Conservation (phyloP, 2,888 invertebrate species). For the Philaethria dido region DNA sequence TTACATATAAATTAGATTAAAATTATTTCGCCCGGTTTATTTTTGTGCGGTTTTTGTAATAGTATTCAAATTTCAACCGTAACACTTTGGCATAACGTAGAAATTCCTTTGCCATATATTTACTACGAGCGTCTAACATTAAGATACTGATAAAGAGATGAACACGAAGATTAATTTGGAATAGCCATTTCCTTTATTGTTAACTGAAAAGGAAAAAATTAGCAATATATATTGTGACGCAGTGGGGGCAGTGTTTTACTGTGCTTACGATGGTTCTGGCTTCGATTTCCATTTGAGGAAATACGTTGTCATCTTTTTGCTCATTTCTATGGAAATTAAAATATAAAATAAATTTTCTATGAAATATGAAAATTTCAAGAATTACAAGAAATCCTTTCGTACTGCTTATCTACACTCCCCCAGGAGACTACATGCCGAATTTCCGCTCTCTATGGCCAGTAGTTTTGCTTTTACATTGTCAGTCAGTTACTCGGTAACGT, state of each 20-base stretch:
- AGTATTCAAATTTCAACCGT: background rate
- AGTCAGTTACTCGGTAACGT: too few species aligned
- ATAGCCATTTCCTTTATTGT: constrained; percentile 32
- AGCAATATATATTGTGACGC: background rate
- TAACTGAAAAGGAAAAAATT: constrained; percentile 22
- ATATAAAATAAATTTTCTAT: too few species aligned
- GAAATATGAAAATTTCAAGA: too few species aligned
- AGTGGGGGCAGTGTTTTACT: background rate
- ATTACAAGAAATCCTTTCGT: too few species aligned
- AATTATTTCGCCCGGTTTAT: constrained; percentile 20
- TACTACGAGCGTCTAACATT: constrained; percentile 32
- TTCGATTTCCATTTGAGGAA: background rate
- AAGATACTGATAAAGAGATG: constrained; percentile 40
- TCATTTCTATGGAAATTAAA: too few species aligned
- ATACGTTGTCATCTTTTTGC: background rate
- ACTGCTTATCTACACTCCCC: too few species aligned
- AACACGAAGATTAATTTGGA: constrained; percentile 41
- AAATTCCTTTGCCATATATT: background rate
- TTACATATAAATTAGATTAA: constrained; percentile 21
- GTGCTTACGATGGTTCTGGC: background rate
- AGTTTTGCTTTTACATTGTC: too few species aligned
- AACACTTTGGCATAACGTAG: background rate
- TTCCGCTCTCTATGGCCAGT: too few species aligned
- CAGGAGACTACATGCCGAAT: too few species aligned
- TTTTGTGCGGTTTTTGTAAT: constrained; percentile 9